Conservation (phyloP, 2,888 invertebrate species). For the Acronicta alni region DNA sequence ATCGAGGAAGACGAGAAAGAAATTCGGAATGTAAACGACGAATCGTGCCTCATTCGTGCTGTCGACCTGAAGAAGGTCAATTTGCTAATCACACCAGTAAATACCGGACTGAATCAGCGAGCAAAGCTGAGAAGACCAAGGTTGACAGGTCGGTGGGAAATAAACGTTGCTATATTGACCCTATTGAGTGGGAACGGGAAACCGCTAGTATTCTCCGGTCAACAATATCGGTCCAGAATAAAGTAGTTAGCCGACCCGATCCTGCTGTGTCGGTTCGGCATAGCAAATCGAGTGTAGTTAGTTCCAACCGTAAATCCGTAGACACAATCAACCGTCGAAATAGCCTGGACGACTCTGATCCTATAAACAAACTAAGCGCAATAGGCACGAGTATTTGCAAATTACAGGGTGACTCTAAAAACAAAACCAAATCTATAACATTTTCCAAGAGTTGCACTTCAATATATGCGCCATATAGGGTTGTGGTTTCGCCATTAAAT, state of each 20-base stretch:
- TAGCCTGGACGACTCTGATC: conserved; percentile 70
- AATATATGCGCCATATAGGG: conserved; percentile 80
- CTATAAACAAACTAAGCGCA: conserved; percentile 82
- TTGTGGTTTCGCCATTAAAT: conserved; percentile 77
- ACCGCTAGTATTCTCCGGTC: conserved; percentile 88
- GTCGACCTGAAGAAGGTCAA: conserved; percentile 73
- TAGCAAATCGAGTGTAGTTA: conserved; percentile 75
- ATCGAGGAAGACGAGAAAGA: conserved; percentile 85
- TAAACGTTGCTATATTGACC: conserved; percentile 88
- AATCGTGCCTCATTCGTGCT: conserved; percentile 82
- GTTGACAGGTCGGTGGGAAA: conserved; percentile 86
- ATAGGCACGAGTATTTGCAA: conserved; percentile 83
- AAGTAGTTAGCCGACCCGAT: conserved; percentile 72
- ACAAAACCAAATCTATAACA: conserved; percentile 75
- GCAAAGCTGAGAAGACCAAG: conserved; percentile 77
- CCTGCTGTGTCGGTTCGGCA: conserved; percentile 68
- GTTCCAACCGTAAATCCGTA: conserved; percentile 65
- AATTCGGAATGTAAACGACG: conserved; percentile 80
- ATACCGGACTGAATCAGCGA: conserved; percentile 84
- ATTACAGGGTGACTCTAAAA: conserved; percentile 74
- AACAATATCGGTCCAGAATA: conserved; percentile 84
- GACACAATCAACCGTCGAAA: conserved; percentile 71
- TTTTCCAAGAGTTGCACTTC: conserved; percentile 83
- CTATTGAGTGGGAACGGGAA: conserved; percentile 87
- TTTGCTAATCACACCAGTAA: conserved; percentile 68